Evolutionary conservation across 2,797 vertebrate species (phyloP), one percentile per base, ranked within the genome.

Genomic region (Hypotaenidia okinawae): DNA sequence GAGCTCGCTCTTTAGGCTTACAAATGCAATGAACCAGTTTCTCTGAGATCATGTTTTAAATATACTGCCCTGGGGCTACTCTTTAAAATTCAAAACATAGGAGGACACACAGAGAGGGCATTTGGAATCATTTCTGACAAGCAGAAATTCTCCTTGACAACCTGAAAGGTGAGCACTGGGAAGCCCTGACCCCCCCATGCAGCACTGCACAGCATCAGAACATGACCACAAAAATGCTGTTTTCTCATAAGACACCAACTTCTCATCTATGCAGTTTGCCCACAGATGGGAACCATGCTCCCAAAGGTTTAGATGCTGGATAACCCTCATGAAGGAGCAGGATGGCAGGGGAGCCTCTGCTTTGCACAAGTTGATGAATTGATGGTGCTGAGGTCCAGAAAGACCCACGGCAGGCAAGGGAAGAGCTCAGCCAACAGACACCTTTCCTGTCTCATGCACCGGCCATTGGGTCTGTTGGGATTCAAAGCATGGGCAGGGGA

Each of bases 41-140:
- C 84, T 72, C 90, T 73, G 86, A 83, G 93, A 95, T 95, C 93
- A 96, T 94, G 90, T 93, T 96, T 95, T 97, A 95, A 96, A 95
- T 93, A 97, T 89, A 92, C 73, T 76, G 91, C 95, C 95, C 88
- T 2, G 47, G 33, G 95, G 96, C 96, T 95, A 95, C 76, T 73
- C 89, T 94, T 95, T 93, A 95, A 95, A 96, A 97, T 94, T 93
- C 94, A 95, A 94, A 95, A 95, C 94, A 90, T 93, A 21, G 74
- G 91, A 92, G 91, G 93, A 95, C 93, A 92, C 91, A 90, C 75
- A 83, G 88, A 83, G 91, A 93, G 89, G 88, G 95, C 73, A 4
- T 74, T 93, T 93, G 0, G 11, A 94, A 91, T 94, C 12, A 70
- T 74, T 91, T 94, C 70, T 87, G 94, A 95, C 94, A 91, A 69